These are phyloP conservation scores for Eupeodes corollae DNA, from an alignment of 1,140 invertebrate species.

Conservation along the genomic window DNA sequence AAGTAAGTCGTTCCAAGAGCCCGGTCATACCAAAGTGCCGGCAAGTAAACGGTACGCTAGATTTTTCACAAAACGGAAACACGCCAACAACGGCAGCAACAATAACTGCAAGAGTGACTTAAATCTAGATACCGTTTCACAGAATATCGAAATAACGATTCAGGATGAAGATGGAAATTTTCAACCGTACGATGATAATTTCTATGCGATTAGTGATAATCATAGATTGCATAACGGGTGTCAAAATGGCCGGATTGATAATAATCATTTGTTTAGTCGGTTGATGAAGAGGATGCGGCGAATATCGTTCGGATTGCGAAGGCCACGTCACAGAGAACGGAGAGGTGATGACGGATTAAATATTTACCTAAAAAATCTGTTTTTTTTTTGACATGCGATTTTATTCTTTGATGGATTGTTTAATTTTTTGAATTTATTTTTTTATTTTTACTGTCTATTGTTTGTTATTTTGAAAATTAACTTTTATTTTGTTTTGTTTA, in stretches of 20 bases:
- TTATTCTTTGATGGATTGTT: not conserved
- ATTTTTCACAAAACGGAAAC: slow-evolving; percentile 21
- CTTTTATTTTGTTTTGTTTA: not conserved
- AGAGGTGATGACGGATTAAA: slow-evolving; percentile 24
- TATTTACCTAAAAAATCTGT: not conserved
- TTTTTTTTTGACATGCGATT: not conserved
- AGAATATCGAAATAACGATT: slow-evolving; percentile 35
- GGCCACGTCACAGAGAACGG: slow-evolving; percentile 32
- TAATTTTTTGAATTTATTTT: slow-evolving; percentile 1
- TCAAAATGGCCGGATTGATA: slow-evolving; percentile 21
- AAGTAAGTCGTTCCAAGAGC: slow-evolving; percentile 35
- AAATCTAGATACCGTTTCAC: slow-evolving; percentile 26
- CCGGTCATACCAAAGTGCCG: slow-evolving; percentile 10
- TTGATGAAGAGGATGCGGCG: slow-evolving; percentile 28
- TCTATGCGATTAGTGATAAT: slow-evolving; percentile 12
- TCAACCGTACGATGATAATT: slow-evolving; percentile 31
- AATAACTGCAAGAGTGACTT: slow-evolving; percentile 22
- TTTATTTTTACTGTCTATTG: slow-evolving; percentile 3
- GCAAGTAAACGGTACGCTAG: slow-evolving; percentile 26
- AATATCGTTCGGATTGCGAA: slow-evolving; percentile 31
- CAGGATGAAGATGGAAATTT: slow-evolving; percentile 34
- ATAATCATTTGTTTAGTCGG: slow-evolving; percentile 26
- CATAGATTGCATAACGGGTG: slow-evolving; percentile 1
- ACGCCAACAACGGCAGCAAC: not conserved
- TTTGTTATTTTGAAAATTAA: not conserved